A percentile compares a stretch with the other conserved stretches of the same genome.
phyloP scores from a whole-genome alignment of 2,113 vertebrate genomes.

The Bungarus multicinctus region DNA sequence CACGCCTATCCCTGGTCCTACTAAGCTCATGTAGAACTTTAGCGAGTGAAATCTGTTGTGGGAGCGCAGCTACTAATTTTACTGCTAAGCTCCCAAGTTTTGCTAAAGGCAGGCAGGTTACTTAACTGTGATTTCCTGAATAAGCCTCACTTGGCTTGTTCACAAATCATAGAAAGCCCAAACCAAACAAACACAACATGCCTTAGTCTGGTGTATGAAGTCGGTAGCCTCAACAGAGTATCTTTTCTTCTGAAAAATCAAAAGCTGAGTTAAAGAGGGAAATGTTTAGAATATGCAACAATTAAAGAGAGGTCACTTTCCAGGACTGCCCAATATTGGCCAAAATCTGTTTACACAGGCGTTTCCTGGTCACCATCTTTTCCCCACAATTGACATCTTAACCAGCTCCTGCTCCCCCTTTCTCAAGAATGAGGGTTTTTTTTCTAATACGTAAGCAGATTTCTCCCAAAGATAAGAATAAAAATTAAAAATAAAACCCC shows the following conservation, averaged over 20 bases:
- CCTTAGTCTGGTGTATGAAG: background rate
- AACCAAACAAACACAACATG: background rate
- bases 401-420: background rate
- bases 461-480: background rate
- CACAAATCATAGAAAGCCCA: background rate
- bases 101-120: background rate
- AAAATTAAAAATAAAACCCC: background rate
- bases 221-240: background rate
- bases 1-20: background rate
- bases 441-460: background rate
- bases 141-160: background rate
- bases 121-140: background rate
- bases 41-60: background rate
- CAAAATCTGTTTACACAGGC: constrained; percentile 5
- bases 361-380: constrained; percentile 27
- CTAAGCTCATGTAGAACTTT: background rate
- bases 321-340: background rate
- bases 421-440: background rate
- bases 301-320: background rate
- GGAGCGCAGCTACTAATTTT: background rate
- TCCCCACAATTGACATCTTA: background rate
- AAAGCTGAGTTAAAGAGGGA: background rate
- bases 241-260: background rate
- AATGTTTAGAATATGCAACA: fast-evolving
- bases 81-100: background rate